Evolutionary conservation across 2,797 vertebrate species (phyloP).

Genomic region (Botia almorhae): DNA sequence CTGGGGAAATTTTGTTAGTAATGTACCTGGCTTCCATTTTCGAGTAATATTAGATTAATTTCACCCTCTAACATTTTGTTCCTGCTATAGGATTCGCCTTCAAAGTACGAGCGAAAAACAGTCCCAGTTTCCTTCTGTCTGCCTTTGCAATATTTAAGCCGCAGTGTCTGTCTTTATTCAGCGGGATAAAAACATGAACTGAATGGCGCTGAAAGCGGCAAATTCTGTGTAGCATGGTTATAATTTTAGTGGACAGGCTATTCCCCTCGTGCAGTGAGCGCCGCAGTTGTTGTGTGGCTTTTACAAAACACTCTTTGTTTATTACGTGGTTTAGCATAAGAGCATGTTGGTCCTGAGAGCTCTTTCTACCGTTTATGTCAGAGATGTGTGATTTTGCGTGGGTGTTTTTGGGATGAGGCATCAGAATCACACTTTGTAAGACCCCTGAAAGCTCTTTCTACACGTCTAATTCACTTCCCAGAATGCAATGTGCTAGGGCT

Average conservation of each 20-base stretch:
- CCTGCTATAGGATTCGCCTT: not conserved
- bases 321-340: constrained; percentile 25
- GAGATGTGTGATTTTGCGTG: constrained; percentile 24
- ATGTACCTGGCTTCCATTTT: constrained; percentile 14
- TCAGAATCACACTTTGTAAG: not conserved
- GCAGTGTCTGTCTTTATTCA: not conserved
- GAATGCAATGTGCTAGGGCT: not conserved
- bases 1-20: constrained; percentile 22
- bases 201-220: constrained; percentile 22
- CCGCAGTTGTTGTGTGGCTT: constrained; percentile 21
- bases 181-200: constrained; percentile 6
- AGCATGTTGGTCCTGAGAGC: constrained; percentile 26
- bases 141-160: constrained; percentile 17
- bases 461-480: not conserved
- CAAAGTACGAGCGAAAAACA: constrained; percentile 18
- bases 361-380: constrained; percentile 18
- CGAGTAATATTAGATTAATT: constrained; percentile 30
- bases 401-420: not conserved
- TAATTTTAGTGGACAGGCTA: constrained; percentile 32
- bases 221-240: constrained; percentile 23
- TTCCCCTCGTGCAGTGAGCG: not conserved
- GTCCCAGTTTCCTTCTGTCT: constrained; percentile 7
- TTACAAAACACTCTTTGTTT: constrained; percentile 39
- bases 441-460: constrained; percentile 17
- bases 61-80: constrained; percentile 18